A percentile compares a stretch with the other conserved stretches of the same genome.
Conservation (phyloP, 2,888 invertebrate genomes). For the Deilephila porcellus region DNA sequence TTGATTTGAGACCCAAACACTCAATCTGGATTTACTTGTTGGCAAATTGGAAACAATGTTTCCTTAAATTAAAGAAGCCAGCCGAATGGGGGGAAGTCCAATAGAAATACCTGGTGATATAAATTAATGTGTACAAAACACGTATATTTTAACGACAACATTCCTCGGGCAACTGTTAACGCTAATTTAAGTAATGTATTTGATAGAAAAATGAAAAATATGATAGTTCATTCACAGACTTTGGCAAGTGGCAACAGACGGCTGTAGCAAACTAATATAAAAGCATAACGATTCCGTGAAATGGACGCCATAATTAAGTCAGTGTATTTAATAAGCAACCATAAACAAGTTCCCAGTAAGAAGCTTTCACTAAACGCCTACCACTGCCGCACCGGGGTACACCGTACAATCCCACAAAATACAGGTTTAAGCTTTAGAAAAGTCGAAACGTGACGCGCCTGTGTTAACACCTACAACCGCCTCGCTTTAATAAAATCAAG, state of each 20-base stretch:
- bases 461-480: slow-evolving; percentile 50
- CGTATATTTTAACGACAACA: not conserved
- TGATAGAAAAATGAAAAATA: slow-evolving; percentile 12
- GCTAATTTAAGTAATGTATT: not conserved
- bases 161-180: not conserved
- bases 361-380: slow-evolving; percentile 75
- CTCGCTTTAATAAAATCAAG: slow-evolving; percentile 50
- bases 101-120: not conserved
- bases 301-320: slow-evolving; percentile 61
- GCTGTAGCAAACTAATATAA: slow-evolving; percentile 29
- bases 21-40: not conserved
- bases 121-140: not conserved
- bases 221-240: slow-evolving; percentile 6
- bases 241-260: slow-evolving; percentile 7
- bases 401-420: slow-evolving; percentile 44
- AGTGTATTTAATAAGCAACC: slow-evolving; percentile 62
- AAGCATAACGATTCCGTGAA: slow-evolving; percentile 49
- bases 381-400: slow-evolving; percentile 49
- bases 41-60: not conserved
- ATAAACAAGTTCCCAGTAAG: slow-evolving; percentile 54
- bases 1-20: slow-evolving; percentile 51
- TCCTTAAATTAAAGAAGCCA: not conserved
- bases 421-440: slow-evolving; percentile 52
- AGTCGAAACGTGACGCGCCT: slow-evolving; percentile 41
- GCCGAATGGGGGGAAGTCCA: not conserved